These are phyloP conservation scores for Sarcophaga caerulescens DNA, from an alignment of 2,888 invertebrate species.

Conservation along the genomic window DNA sequence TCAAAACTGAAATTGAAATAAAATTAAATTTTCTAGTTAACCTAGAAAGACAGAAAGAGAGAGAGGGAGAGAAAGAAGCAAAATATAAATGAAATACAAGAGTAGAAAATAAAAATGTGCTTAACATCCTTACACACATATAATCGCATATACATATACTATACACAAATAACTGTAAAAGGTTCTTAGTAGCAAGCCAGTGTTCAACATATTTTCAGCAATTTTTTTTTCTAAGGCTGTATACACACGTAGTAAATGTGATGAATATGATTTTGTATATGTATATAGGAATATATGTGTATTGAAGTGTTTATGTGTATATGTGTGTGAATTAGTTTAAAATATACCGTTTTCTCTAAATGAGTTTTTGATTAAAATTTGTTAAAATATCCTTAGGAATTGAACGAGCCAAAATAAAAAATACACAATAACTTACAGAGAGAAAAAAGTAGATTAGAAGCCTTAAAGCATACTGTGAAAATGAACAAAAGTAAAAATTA, in stretches of 20 bases:
- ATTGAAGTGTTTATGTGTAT: background rate
- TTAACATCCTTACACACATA: slow-evolving; percentile 29
- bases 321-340: slow-evolving; percentile 5
- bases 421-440: background rate
- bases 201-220: too few species aligned
- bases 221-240: slow-evolving; percentile 6
- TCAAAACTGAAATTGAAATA: slow-evolving; percentile 65
- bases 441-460: slow-evolving; percentile 21
- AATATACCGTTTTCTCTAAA: slow-evolving; percentile 64
- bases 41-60: slow-evolving; percentile 6
- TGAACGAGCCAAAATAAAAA: background rate
- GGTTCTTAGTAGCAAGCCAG: too few species aligned
- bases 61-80: background rate
- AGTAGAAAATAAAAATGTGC: background rate
- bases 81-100: slow-evolving; percentile 15
- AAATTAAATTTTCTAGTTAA: slow-evolving; percentile 67
- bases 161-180: background rate
- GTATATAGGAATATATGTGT: too few species aligned
- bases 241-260: too few species aligned
- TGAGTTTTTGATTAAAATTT: slow-evolving; percentile 69
- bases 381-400: slow-evolving; percentile 51
- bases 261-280: too few species aligned
- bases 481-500: background rate
- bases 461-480: background rate
- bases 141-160: background rate